Evolutionary conservation across 1,140 invertebrate genomes (phyloP).

Genomic region (Drosophila arizonae): DNA sequence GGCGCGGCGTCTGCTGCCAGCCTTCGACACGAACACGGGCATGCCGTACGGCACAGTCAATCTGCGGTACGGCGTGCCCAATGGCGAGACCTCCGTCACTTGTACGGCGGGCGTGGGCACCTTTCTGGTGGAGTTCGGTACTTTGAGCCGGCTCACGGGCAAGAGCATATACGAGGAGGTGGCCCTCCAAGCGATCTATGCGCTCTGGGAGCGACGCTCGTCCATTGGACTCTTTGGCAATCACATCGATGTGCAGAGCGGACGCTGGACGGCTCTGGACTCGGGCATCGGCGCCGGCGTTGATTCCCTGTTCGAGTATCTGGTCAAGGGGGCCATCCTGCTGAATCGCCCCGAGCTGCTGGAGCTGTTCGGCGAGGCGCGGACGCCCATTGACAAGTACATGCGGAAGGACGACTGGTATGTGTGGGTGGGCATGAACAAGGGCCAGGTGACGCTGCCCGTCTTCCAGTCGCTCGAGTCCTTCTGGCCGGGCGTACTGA

Average conservation of each 20-base stretch:
- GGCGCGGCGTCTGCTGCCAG: slow-evolving; percentile 91
- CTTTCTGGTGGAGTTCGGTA: slow-evolving; percentile 98
- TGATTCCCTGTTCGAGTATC: slow-evolving; percentile 99
- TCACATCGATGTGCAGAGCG: slow-evolving; percentile 97
- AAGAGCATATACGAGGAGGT: slow-evolving; percentile 97
- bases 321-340: slow-evolving; percentile 95
- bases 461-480: slow-evolving; percentile 99
- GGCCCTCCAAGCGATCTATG: slow-evolving; percentile 95
- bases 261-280: slow-evolving; percentile 98
- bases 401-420: slow-evolving; percentile 97
- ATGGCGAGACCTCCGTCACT: slow-evolving; percentile 95
- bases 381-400: slow-evolving; percentile 93
- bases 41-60: slow-evolving; percentile 99
- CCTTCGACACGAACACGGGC: slow-evolving; percentile 94
- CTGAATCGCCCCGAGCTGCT: slow-evolving; percentile 93
- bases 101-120: slow-evolving; percentile 99
- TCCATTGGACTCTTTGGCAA: slow-evolving; percentile 97
- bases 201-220: slow-evolving; percentile 93
- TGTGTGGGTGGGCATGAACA: slow-evolving; percentile 97
- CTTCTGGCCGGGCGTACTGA: slow-evolving; percentile 98
- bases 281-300: slow-evolving; percentile 96
- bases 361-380: slow-evolving; percentile 94
- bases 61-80: slow-evolving; percentile 94
- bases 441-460: slow-evolving; percentile 96
- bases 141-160: slow-evolving; percentile 96